Base-by-base conservation (phyloP, 1,140 invertebrate species). In the Drosophila repletoides region DNA sequence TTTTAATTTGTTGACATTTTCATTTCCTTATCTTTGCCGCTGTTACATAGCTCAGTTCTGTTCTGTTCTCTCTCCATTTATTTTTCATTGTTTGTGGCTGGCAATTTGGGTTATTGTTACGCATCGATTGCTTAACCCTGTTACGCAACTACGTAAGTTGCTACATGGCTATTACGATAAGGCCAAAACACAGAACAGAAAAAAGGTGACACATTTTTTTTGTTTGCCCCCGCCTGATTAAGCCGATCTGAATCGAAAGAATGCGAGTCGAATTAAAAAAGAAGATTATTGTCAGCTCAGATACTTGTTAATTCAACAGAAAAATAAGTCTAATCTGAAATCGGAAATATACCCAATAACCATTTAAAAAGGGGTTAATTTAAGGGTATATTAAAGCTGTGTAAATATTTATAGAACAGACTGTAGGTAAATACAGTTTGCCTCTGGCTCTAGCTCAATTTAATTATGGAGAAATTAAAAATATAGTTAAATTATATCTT, bases 1-100 rank as follows among this genome's bases (percentile, higher is more conserved):
- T 59, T n/a, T 59, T 49, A 41, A 66, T 66, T 66, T 66, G 55
- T 66, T 66, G 55, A 67, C 64, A 60, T 51, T 67, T 67, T 61
- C 56, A 41, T 60, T 60, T 51, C 41, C 45, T 66, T 66, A 66
- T 66, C 55, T 31, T 58, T 40, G n/a, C n/a, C n/a, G n/a, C 31
- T 41, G 41, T 58, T 64, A 64, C 60, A 56, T 55, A 41, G 12
- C 26, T 52, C 12, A 41, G 26, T 41, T 49, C 29, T 28, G 28
- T 26, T 52, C 19, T 19, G 53, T 9, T 38, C 7, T 19, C n/a
- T 36, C 21, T 36, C 38, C 33, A 2, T 36, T 19, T 22, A 24
- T 17, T 26, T 52, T 14, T n/a, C 10, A 28, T 34, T 55, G 55
- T 29, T 45, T 53, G 55, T 21, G 40, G 51, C 40, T 46, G 46